A percentile compares a stretch with the other conserved stretches of the same genome.
These are phyloP conservation scores for Hirtodrosophila duncani DNA, from an alignment of 2,888 invertebrate genomes.

Conservation along the genomic window DNA sequence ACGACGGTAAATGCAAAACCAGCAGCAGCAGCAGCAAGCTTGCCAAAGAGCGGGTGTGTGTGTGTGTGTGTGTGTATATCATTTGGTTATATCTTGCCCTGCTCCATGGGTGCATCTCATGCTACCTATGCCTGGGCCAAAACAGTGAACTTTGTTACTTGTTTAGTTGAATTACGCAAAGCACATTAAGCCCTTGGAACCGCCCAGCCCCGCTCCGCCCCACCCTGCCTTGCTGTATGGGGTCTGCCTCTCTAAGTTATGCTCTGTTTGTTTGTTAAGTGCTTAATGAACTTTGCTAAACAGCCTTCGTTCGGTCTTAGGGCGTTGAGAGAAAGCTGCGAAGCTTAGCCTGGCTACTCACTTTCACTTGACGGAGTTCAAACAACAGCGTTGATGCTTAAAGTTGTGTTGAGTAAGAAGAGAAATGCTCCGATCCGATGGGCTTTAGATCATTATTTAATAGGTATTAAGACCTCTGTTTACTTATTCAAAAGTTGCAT, in stretches of 20 bases:
- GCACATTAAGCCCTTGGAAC: slow-evolving; percentile 26
- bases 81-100: slow-evolving; percentile 29
- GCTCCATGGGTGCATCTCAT: background rate
- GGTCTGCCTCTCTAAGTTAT: background rate
- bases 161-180: slow-evolving; percentile 41
- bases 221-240: no score
- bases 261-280: slow-evolving; percentile 18
- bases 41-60: slow-evolving; percentile 3
- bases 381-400: background rate
- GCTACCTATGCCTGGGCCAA: slow-evolving; percentile 1
- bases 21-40: slow-evolving; percentile 10
- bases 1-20: slow-evolving; percentile 34
- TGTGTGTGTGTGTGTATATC: slow-evolving; percentile 13
- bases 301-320: slow-evolving; percentile 9
- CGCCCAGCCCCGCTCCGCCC: no score
- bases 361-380: slow-evolving; percentile 27
- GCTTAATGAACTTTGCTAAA: slow-evolving; percentile 37
- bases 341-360: slow-evolving; percentile 24
- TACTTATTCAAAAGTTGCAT: no score
- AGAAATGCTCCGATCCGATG: no score
- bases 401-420: no score
- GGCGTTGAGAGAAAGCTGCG: slow-evolving; percentile 19
- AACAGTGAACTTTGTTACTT: slow-evolving; percentile 35
- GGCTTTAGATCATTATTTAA: no score
- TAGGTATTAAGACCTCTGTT: no score